These are phyloP conservation scores for Lepisosteus oculatus DNA, from an alignment of 2,113 vertebrate genomes.

Conservation along the genomic window DNA sequence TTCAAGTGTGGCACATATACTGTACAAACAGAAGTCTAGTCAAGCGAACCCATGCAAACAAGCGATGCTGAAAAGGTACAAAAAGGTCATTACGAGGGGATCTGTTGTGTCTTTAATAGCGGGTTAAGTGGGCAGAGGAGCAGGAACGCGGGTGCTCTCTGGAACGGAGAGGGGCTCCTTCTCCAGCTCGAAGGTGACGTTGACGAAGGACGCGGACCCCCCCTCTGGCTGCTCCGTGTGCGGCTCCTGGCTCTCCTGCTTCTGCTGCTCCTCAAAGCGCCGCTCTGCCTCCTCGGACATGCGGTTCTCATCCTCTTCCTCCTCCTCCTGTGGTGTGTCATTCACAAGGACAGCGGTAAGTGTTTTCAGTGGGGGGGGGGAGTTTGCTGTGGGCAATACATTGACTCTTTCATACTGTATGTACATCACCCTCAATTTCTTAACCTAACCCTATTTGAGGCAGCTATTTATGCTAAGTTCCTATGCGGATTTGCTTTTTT, in stretches of 20 bases:
- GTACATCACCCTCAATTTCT: neutral
- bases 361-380: neutral
- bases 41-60: neutral
- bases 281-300: constrained; percentile 86
- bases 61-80: constrained; percentile 2
- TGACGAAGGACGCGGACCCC: constrained; percentile 52
- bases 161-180: constrained; percentile 46
- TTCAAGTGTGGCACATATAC: neutral
- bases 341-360: neutral
- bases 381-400: no score
- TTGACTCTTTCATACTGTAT: no score
- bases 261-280: constrained; percentile 65
- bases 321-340: constrained; percentile 69
- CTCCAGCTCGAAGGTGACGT: constrained; percentile 76
- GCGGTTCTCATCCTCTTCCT: constrained; percentile 80
- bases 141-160: constrained; percentile 70
- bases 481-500: no score
- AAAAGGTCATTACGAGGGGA: neutral
- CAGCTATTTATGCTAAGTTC: no score
- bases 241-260: constrained; percentile 53
- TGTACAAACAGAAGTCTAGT: neutral
- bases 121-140: constrained; percentile 72
- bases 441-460: neutral
- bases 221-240: constrained; percentile 58
- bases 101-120: constrained; percentile 25